Conservation (phyloP, 2,797 vertebrate genomes). For the Carapus acus region DNA sequence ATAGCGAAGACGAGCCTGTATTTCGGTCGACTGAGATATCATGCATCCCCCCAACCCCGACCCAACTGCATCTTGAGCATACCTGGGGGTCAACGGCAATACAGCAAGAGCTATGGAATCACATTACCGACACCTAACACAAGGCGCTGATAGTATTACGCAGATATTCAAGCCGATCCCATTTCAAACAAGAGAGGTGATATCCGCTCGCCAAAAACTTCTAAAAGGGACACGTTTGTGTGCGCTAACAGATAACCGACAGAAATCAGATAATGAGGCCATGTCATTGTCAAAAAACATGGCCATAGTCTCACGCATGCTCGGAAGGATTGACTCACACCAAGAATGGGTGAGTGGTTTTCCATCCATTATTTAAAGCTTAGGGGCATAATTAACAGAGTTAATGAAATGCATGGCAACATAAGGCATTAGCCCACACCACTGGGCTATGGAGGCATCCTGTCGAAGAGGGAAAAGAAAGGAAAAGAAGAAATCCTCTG, state of each 20-base stretch:
- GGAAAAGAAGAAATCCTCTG: conserved; percentile 12
- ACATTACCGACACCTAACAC: conserved; percentile 44
- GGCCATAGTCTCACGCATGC: conserved; percentile 7
- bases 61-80: conserved; percentile 7
- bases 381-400: conserved; percentile 45
- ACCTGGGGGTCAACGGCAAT: conserved; percentile 41
- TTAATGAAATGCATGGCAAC: conserved; percentile 53
- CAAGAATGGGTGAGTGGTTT: conserved; percentile 13
- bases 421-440: conserved; percentile 34
- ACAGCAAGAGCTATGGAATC: conserved; percentile 37
- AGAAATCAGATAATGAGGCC: conserved; percentile 13
- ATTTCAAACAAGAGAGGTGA: conserved; percentile 32
- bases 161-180: conserved; percentile 22
- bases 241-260: conserved; percentile 22
- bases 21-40: conserved; percentile 47
- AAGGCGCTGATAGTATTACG: conserved; percentile 42
- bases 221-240: conserved; percentile 13
- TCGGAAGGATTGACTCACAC: conserved; percentile 28
- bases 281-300: conserved; percentile 10
- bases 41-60: not conserved
- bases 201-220: conserved; percentile 25
- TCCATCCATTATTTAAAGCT: conserved; percentile 45
- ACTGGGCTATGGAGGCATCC: conserved; percentile 37
- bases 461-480: too few species aligned
- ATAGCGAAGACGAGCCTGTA: conserved; percentile 34